These are phyloP conservation scores for Caracal caracal DNA, from an alignment of 2,113 vertebrate genomes.

Conservation along the genomic window DNA sequence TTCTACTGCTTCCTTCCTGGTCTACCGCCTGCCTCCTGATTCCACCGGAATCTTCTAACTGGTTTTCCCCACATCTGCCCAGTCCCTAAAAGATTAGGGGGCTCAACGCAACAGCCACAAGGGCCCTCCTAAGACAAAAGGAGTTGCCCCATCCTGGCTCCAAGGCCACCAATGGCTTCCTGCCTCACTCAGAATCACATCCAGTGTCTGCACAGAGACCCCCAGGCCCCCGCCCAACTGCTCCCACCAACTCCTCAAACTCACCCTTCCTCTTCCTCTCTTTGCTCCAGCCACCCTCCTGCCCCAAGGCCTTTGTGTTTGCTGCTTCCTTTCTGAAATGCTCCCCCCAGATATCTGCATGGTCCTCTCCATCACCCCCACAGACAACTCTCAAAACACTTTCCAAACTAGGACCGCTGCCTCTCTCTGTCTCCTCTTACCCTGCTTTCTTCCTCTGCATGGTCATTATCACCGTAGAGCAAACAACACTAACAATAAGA, in stretches of 20 bases:
- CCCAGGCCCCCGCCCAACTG: fast-evolving
- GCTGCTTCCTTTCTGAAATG: not conserved
- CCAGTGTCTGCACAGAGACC: not conserved
- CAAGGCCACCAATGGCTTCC: not conserved
- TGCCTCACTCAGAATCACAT: not conserved
- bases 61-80: not conserved
- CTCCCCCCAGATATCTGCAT: too few species aligned
- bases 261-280: not conserved
- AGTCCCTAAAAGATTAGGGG: not conserved
- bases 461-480: not conserved
- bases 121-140: not conserved
- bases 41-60: not conserved
- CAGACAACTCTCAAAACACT: not conserved
- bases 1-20: not conserved
- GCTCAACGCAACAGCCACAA: not conserved
- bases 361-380: not conserved
- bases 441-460: not conserved
- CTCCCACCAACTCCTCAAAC: not conserved
- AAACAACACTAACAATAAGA: not conserved
- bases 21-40: not conserved
- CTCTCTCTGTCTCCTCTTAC: not conserved
- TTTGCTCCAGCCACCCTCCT: not conserved
- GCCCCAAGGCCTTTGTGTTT: not conserved
- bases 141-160: not conserved
- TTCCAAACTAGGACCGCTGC: not conserved